Evolutionary conservation across 2,888 invertebrate species (phyloP).

Genomic region (Amphiduros pacificus): DNA sequence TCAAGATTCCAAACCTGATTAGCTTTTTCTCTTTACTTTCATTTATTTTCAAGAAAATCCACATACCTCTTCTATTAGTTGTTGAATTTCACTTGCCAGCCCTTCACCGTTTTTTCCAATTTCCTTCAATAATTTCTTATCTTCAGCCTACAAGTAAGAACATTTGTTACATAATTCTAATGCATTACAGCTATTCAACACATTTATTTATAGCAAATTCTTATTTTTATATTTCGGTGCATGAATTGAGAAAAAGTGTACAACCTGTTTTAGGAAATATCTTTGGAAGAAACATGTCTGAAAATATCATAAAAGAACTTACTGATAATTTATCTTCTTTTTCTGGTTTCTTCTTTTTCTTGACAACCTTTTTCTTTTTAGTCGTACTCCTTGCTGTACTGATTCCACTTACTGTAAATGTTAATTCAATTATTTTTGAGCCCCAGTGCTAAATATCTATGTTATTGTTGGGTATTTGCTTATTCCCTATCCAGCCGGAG

Average conservation of each 20-base stretch:
- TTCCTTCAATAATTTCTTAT: conserved; percentile 50
- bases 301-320: neutral
- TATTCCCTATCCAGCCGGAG: too few species aligned
- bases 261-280: neutral
- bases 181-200: neutral
- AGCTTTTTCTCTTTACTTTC: too few species aligned
- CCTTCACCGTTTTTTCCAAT: conserved; percentile 53
- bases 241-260: neutral
- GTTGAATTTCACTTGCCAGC: conserved; percentile 47
- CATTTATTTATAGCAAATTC: neutral
- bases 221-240: neutral
- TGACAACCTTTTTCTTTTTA: conserved; percentile 22
- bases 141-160: conserved; percentile 42
- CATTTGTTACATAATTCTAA: neutral
- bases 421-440: too few species aligned
- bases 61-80: conserved; percentile 55
- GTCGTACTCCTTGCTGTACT: conserved; percentile 14
- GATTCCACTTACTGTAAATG: conserved; percentile 17
- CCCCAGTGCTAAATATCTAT: too few species aligned
- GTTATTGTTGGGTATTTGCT: too few species aligned
- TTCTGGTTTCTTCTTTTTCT: conserved; percentile 17
- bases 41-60: neutral
- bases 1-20: too few species aligned
- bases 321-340: conserved; percentile 14
- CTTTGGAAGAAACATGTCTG: neutral